phyloP scores from a whole-genome alignment of 1,140 invertebrate genomes.

The Brachionus manjavacas region DNA sequence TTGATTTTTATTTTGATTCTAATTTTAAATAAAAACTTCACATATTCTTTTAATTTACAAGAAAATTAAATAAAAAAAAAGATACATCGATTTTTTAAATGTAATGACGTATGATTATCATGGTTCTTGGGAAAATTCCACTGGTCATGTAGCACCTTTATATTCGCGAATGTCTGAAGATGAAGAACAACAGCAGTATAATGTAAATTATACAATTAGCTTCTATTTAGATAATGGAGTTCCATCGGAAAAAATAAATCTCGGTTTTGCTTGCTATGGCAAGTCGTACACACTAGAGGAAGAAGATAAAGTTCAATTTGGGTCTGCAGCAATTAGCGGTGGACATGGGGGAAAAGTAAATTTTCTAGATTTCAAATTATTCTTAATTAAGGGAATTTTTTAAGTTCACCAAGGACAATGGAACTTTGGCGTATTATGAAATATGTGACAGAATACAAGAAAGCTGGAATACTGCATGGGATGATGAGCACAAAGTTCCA shows the following conservation, averaged over 20 bases:
- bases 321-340: constrained; percentile 68
- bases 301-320: constrained; percentile 75
- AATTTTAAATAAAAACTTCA: too few relatives aligned
- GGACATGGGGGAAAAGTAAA: constrained; percentile 74
- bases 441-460: constrained; percentile 57
- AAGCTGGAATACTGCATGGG: neutral
- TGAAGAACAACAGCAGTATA: neutral
- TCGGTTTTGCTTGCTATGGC: constrained; percentile 85
- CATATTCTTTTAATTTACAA: too few relatives aligned
- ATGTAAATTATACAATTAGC: constrained; percentile 42
- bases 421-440: constrained; percentile 90
- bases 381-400: neutral
- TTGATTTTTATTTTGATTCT: neutral
- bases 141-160: constrained; percentile 59
- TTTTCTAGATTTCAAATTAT: neutral
- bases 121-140: constrained; percentile 69
- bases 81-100: constrained; percentile 89
- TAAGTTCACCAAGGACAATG: constrained; percentile 68
- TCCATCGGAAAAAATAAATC: constrained; percentile 19
- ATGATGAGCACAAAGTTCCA: constrained; percentile 48
- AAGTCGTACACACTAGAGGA: constrained; percentile 70
- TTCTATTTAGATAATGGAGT: neutral
- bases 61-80: constrained; percentile 61
- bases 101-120: constrained; percentile 66
- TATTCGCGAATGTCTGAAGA: constrained; percentile 46